A percentile compares a stretch with the other conserved stretches of the same genome.
Conservation (phyloP, 2,888 invertebrate genomes). For the Eucriotettix oculatus region DNA sequence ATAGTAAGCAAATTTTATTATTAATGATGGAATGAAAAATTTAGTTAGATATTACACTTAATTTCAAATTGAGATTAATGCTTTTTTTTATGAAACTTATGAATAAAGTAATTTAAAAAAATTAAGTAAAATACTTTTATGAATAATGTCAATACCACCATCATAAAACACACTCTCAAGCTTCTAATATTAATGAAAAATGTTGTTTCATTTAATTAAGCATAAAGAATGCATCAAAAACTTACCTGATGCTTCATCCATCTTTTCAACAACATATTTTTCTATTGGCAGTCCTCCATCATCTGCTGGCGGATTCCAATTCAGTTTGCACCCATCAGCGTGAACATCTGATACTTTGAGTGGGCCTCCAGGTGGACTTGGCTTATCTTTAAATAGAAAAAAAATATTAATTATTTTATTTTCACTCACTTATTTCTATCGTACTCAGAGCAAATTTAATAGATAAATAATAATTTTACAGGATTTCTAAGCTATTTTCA, state of each 20-base stretch:
- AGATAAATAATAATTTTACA: background rate
- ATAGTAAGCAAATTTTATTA: too few species aligned
- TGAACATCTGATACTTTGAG: constrained; percentile 78
- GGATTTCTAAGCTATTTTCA: background rate
- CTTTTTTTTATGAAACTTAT: too few species aligned
- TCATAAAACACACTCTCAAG: background rate
- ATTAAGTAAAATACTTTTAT: background rate
- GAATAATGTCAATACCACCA: background rate
- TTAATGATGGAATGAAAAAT: too few species aligned
- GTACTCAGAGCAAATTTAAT: background rate
- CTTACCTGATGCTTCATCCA: constrained; percentile 75
- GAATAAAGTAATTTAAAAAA: background rate
- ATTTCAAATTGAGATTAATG: too few species aligned
- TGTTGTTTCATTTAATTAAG: background rate
- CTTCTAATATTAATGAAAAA: background rate
- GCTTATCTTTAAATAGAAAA: constrained; percentile 42
- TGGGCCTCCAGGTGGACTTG: constrained; percentile 81
- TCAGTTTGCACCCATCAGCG: constrained; percentile 74
- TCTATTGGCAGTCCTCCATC: constrained; percentile 90
- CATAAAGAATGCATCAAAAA: background rate
- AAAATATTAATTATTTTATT: background rate
- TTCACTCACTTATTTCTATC: background rate
- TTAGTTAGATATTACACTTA: too few species aligned
- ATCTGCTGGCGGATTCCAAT: constrained; percentile 87
- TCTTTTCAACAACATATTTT: constrained; percentile 86